A percentile compares a stretch with the other conserved stretches of the same genome.
These are phyloP conservation scores for Cryptotis parvus DNA, from an alignment of 2,113 vertebrate genomes.

Conservation along the genomic window DNA sequence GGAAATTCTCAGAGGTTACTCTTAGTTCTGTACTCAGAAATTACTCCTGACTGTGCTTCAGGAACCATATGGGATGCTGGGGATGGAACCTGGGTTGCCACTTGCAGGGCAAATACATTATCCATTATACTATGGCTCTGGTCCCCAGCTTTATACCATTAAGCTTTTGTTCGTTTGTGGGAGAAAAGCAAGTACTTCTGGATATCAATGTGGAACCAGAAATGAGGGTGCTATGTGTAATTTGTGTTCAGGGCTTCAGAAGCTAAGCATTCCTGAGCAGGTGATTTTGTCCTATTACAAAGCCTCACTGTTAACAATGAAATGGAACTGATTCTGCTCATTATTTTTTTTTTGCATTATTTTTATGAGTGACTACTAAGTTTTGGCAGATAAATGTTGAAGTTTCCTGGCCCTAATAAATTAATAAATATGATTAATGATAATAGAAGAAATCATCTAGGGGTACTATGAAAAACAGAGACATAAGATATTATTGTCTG, in stretches of 20 bases:
- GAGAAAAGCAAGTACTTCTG: not conserved
- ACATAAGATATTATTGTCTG: not conserved
- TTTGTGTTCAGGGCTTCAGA: not conserved
- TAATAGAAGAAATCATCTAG: not conserved
- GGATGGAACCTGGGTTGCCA: too few species aligned
- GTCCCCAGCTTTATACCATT: not conserved
- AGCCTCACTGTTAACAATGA: not conserved
- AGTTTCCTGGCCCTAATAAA: not conserved
- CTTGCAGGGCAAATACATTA: too few species aligned
- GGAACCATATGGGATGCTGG: too few species aligned
- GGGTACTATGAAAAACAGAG: not conserved
- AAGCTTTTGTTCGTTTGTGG: not conserved
- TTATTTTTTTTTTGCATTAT: not conserved
- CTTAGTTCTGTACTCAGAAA: too few species aligned
- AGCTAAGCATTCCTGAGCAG: not conserved
- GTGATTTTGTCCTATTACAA: not conserved
- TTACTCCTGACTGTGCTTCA: too few species aligned
- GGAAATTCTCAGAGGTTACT: too few species aligned
- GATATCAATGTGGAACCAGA: not conserved
- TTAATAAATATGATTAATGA: not conserved
- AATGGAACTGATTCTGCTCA: not conserved
- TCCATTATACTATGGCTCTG: too few species aligned
- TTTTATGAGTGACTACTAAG: slow-evolving; percentile 18
- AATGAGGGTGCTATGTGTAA: not conserved
- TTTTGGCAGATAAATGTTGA: not conserved